These are phyloP conservation scores for Ophion slaviceki DNA, from an alignment of 2,888 invertebrate genomes.

Conservation along the genomic window DNA sequence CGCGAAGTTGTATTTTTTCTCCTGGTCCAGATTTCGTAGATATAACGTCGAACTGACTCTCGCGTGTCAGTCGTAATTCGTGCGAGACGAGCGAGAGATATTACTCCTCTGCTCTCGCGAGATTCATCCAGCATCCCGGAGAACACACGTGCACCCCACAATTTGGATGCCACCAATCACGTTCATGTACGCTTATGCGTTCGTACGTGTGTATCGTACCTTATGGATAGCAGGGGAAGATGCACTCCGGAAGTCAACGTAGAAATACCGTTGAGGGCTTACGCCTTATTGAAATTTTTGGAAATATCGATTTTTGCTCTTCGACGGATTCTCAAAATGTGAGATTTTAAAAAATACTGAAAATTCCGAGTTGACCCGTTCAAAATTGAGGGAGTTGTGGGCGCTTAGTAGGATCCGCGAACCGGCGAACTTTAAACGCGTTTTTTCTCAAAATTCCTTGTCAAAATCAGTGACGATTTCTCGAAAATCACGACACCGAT, in stretches of 20 bases:
- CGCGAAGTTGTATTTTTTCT: constrained; percentile 4
- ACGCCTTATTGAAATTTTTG: no score
- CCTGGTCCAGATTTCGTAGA: constrained; percentile 33
- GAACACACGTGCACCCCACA: constrained; percentile 55
- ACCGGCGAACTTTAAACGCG: no score
- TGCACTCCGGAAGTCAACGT: constrained; percentile 41
- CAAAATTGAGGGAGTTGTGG: no score
- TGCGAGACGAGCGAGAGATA: constrained; percentile 58
- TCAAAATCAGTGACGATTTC: no score
- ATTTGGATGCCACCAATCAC: constrained; percentile 61
- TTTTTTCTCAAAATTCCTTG: no score
- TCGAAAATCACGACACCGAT: no score
- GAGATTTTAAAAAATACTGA: no score
- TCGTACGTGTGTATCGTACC: neutral
- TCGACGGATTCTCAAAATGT: no score
- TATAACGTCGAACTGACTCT: constrained; percentile 50
- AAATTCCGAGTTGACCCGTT: no score
- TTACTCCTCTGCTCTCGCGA: constrained; percentile 41
- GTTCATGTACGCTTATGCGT: constrained; percentile 42
- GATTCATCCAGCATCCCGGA: constrained; percentile 23
- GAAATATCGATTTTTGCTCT: no score
- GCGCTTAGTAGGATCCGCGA: no score
- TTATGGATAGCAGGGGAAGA: neutral
- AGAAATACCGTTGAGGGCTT: neutral
- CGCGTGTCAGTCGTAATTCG: constrained; percentile 61